phyloP scores from a whole-genome alignment of 2,797 vertebrate species.

The Macrochelys suwanniensis region DNA sequence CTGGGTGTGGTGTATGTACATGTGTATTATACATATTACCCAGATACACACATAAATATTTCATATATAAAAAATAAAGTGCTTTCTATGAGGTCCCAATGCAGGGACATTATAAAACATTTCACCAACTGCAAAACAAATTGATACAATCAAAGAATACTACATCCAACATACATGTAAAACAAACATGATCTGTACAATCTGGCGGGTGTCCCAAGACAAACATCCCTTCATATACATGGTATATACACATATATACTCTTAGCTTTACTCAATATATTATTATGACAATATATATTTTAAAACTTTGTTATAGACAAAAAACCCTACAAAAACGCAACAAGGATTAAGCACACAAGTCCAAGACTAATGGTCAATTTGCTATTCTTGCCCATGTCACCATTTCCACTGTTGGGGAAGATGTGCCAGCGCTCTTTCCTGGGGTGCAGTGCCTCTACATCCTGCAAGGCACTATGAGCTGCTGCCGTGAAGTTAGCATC shows the following conservation, averaged over 20 bases:
- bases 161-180: slow-evolving; percentile 84
- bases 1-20: slow-evolving; percentile 25
- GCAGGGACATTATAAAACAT: slow-evolving; percentile 88
- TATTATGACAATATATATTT: slow-evolving; percentile 89
- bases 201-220: slow-evolving; percentile 78
- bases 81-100: slow-evolving; percentile 91
- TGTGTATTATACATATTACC: slow-evolving; percentile 69
- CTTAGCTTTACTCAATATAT: slow-evolving; percentile 85
- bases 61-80: slow-evolving; percentile 96
- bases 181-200: slow-evolving; percentile 85
- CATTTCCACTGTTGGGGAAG: slow-evolving; percentile 83
- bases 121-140: slow-evolving; percentile 82
- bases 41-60: slow-evolving; percentile 87
- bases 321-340: slow-evolving; percentile 81
- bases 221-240: slow-evolving; percentile 84
- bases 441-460: slow-evolving; percentile 93
- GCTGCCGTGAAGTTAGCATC: slow-evolving; percentile 95
- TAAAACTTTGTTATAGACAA: slow-evolving; percentile 79
- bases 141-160: slow-evolving; percentile 80
- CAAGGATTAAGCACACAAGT: slow-evolving; percentile 81
- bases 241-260: slow-evolving; percentile 86
- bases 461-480: slow-evolving; percentile 92
- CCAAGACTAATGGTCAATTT: slow-evolving; percentile 67
- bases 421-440: slow-evolving; percentile 93
- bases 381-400: neutral